Percentiles rank a stretch among this genome's conserved stretches.
Conservation (phyloP, 2,797 vertebrate genomes). For the Danio aesculapii region DNA sequence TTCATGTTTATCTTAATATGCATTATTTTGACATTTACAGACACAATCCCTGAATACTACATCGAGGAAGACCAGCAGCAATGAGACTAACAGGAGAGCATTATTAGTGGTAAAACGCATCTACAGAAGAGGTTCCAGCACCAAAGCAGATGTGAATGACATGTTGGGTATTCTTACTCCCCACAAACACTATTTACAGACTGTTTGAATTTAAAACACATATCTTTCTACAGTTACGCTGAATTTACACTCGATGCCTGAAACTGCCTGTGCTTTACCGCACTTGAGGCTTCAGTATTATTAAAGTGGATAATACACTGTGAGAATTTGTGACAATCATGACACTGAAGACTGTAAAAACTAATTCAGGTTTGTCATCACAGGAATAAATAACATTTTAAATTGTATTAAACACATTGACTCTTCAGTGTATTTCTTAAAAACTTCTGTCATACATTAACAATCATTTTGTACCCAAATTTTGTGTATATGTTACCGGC, state of each 20-base stretch:
- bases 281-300: background rate
- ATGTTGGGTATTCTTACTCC: background rate
- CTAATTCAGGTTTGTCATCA: background rate
- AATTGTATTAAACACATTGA: background rate
- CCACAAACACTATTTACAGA: constrained; percentile 1
- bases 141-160: background rate
- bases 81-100: constrained; percentile 9
- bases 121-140: background rate
- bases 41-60: constrained; percentile 94
- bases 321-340: background rate
- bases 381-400: background rate
- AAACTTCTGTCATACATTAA: no score
- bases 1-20: constrained; percentile 15
- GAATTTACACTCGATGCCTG: background rate
- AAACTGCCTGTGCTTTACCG: background rate
- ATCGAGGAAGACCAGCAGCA: constrained; percentile 81
- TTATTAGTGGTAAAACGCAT: background rate
- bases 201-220: background rate
- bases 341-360: background rate
- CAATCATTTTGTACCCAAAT: no score
- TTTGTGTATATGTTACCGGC: no score
- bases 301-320: background rate
- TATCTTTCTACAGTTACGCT: background rate
- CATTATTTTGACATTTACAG: constrained; percentile 73
- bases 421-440: no score